Percentiles rank a stretch among this genome's conserved stretches.
These are phyloP conservation scores for Sinocyclocheilus maitianheensis DNA, from an alignment of 2,113 vertebrate genomes.

Conservation along the genomic window DNA sequence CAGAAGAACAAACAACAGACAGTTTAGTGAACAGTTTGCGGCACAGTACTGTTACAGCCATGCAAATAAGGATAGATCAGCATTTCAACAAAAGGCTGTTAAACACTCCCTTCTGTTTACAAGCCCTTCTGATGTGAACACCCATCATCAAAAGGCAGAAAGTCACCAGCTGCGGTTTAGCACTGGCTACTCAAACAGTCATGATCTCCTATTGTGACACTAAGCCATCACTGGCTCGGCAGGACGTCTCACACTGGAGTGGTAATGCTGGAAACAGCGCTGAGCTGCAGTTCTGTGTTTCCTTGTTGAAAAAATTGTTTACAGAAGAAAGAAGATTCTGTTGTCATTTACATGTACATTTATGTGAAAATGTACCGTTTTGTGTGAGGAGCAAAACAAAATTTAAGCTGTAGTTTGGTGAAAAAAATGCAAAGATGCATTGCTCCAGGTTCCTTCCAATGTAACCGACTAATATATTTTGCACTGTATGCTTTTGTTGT, in stretches of 20 bases:
- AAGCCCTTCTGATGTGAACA: slow-evolving; percentile 49
- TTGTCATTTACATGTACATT: not conserved
- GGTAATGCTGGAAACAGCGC: not conserved
- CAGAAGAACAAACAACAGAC: slow-evolving; percentile 42
- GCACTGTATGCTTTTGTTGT: not conserved
- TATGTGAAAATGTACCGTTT: not conserved
- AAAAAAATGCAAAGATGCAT: not conserved
- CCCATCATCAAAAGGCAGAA: slow-evolving; percentile 64
- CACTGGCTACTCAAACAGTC: slow-evolving; percentile 73
- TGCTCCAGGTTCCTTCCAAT: not conserved
- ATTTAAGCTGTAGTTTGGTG: not conserved
- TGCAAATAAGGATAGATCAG: slow-evolving; percentile 50
- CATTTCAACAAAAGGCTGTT: slow-evolving; percentile 71
- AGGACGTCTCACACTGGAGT: slow-evolving; percentile 67
- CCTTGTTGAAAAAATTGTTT: not conserved
- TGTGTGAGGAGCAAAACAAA: not conserved
- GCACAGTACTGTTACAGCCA: slow-evolving; percentile 11
- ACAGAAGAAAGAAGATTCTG: not conserved
- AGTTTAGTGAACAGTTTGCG: slow-evolving; percentile 35
- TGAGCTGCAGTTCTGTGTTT: slow-evolving; percentile 56
- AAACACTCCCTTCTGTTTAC: slow-evolving; percentile 59
- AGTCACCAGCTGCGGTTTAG: slow-evolving; percentile 63
- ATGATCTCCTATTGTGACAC: slow-evolving; percentile 58
- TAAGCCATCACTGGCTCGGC: slow-evolving; percentile 71
- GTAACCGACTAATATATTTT: not conserved